phyloP scores from a whole-genome alignment of 2,888 invertebrate genomes.

The Gymnoscelis rufifasciata region DNA sequence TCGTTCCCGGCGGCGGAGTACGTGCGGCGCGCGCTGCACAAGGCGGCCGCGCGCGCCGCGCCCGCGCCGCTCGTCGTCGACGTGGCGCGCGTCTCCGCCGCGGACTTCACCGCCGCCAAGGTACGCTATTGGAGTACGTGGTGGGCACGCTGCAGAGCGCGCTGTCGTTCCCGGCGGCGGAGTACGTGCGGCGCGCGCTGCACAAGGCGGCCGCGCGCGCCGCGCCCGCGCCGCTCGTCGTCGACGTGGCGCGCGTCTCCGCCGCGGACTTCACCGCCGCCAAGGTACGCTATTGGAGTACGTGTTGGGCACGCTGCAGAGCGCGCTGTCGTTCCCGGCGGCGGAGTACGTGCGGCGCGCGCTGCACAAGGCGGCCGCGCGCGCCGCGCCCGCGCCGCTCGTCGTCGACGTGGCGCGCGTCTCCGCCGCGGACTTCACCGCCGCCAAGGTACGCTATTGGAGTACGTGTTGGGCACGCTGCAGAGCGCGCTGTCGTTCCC shows the following conservation, averaged over 20 bases:
- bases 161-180: slow-evolving; percentile 89
- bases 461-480: no score
- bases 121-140: no score
- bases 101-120: no score
- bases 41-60: no score
- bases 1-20: no score
- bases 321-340: slow-evolving; percentile 84
- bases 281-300: slow-evolving; percentile 63
- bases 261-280: slow-evolving; percentile 90
- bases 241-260: slow-evolving; percentile 89
- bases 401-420: slow-evolving; percentile 90
- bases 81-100: no score
- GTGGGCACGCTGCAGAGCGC: slow-evolving; percentile 40
- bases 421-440: slow-evolving; percentile 89
- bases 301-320: no score
- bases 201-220: slow-evolving; percentile 81
- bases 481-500: slow-evolving; percentile 76
- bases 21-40: no score
- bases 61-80: no score
- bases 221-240: slow-evolving; percentile 77
- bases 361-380: slow-evolving; percentile 83
- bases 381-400: slow-evolving; percentile 63
- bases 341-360: slow-evolving; percentile 86
- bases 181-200: slow-evolving; percentile 85
- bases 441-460: slow-evolving; percentile 80